Percentiles rank a stretch among this genome's conserved stretches.
These are phyloP conservation scores for Engraulis encrasicolus DNA, from an alignment of 2,113 vertebrate species.

Conservation along the genomic window DNA sequence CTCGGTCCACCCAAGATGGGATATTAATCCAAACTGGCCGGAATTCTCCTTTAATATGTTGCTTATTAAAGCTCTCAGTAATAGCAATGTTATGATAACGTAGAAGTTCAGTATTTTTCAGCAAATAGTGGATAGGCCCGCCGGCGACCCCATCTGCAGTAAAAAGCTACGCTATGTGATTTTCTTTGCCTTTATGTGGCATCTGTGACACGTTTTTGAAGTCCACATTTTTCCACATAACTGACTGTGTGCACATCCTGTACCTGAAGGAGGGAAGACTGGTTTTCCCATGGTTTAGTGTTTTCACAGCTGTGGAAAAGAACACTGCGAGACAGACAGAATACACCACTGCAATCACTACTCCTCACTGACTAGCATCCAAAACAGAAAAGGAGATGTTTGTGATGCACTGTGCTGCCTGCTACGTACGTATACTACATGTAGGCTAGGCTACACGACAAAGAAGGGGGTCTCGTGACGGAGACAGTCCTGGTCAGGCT, in stretches of 20 bases:
- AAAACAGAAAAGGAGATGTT: neutral
- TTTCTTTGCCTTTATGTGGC: neutral
- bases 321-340: neutral
- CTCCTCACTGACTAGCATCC: neutral
- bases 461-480: neutral
- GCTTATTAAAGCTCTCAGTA: too few relatives aligned
- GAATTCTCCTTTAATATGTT: too few relatives aligned
- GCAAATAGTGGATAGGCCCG: too few relatives aligned
- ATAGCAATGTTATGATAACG: too few relatives aligned
- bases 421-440: too few relatives aligned
- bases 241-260: neutral
- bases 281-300: neutral
- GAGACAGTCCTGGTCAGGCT: neutral
- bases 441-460: too few relatives aligned
- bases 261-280: too few relatives aligned
- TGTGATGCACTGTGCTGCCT: neutral
- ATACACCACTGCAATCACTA: neutral
- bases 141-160: too few relatives aligned
- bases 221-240: neutral
- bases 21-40: too few relatives aligned
- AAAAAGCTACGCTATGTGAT: too few relatives aligned
- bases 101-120: too few relatives aligned
- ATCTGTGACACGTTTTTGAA: neutral
- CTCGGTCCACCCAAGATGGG: too few relatives aligned
- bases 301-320: neutral